Percentiles rank a stretch among this genome's conserved stretches.
phyloP scores from a whole-genome alignment of 2,113 vertebrate genomes.

The Albula glossodonta region DNA sequence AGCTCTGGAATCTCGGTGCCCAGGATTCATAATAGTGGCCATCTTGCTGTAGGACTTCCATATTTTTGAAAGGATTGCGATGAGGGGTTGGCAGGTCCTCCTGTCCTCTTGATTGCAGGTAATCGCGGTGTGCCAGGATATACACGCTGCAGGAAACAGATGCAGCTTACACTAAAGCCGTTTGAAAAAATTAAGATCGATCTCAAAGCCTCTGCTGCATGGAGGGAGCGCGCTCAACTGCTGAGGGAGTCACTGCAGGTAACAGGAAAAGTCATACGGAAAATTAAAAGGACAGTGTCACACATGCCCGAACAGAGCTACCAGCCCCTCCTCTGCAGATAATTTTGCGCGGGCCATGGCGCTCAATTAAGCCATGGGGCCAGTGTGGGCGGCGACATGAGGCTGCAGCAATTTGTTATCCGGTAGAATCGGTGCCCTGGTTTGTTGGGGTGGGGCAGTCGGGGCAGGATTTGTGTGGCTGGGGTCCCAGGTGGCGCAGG shows the following conservation, averaged over 20 bases:
- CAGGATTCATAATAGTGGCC: too few species aligned
- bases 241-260: conserved; percentile 6
- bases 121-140: too few species aligned
- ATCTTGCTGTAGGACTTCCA: too few species aligned
- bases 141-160: background rate
- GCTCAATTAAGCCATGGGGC: background rate
- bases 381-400: background rate
- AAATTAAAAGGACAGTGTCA: background rate
- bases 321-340: background rate
- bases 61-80: too few species aligned
- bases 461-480: background rate
- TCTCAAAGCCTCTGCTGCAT: background rate
- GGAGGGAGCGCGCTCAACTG: background rate
- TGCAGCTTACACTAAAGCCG: background rate
- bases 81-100: background rate
- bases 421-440: background rate
- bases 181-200: background rate
- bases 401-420: background rate
- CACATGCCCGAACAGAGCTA: background rate
- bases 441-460: background rate
- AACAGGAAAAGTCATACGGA: background rate
- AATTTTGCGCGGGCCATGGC: background rate
- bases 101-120: background rate
- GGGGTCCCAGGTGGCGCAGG: background rate
- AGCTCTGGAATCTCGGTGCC: too few species aligned